Base-by-base conservation (phyloP, 2,797 vertebrate species). In the Cyprinella venusta region DNA sequence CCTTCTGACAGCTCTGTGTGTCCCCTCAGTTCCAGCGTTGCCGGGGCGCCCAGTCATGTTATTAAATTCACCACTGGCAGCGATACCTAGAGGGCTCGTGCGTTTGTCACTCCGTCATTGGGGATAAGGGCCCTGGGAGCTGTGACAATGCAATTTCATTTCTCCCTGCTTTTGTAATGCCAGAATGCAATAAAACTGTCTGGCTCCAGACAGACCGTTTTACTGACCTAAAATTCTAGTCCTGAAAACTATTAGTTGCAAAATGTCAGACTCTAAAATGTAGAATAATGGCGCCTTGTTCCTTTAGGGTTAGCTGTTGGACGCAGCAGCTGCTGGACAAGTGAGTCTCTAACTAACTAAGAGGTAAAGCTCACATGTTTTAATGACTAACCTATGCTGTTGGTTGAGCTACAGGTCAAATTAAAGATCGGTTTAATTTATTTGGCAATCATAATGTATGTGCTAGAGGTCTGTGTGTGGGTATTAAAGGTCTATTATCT, bases 111-210 rank as follows among this genome's bases (percentile, higher is more conserved):
- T 85, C 89, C 84, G 87, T 83, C 79, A 69, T 8, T 74, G 84
- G 89, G 89, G n/a, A 91, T 90, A 88, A 88, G 75, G 85, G 84
- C 75, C 80, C 88, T 88, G 87, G 87, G 90, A 89, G 88, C 90
- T 79, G 83, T 93, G 92, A 93, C 89, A 78, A 91, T 90, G 89
- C 89, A 91, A 91, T 94, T 94, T 93, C 87, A 92, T 92, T 94
- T 92, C 83, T 89, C 89, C 86, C 89, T 84, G 88, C 90, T 83
- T 87, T 90, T 92, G 91, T 83, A 81, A 92, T 91, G 92, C 90
- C 91, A 91, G 90, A 91, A 91, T 88, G 92, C 90, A 94, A 93
- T 94, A 93, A 94, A 93, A 92, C 87, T 81, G 92, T 93, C 93
- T 93, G 93, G 91, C 93, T 94, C 92, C 91, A 93, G 90, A 89